phyloP scores from a whole-genome alignment of 2,113 vertebrate genomes.

The Agapornis roseicollis region DNA sequence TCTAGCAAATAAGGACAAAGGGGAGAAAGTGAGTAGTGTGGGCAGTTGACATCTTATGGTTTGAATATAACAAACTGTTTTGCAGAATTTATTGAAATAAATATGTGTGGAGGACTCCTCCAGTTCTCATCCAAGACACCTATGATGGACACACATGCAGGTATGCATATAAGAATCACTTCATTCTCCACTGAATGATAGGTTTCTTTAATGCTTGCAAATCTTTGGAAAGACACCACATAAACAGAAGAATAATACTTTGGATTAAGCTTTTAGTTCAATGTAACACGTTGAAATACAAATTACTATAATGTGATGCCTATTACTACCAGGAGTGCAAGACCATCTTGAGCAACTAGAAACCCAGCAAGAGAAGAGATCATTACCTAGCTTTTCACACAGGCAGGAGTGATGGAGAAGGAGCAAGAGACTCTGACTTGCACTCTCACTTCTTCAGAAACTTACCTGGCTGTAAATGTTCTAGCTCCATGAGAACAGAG shows the following conservation, averaged over 20 bases:
- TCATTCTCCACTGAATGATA: neutral
- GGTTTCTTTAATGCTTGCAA: neutral
- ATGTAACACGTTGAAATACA: neutral
- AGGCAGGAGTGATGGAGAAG: neutral
- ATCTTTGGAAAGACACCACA: neutral
- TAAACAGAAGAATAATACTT: neutral
- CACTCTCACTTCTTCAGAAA: neutral
- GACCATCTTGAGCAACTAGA: neutral
- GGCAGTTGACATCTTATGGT: neutral
- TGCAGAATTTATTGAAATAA: neutral
- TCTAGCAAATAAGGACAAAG: neutral
- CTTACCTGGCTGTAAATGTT: neutral
- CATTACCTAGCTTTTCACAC: neutral
- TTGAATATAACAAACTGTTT: neutral
- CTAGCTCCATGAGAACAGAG: neutral
- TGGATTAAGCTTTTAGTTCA: neutral
- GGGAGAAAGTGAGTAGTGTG: neutral
- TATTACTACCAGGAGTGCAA: neutral
- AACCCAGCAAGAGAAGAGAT: neutral
- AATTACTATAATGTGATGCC: neutral
- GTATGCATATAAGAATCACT: neutral
- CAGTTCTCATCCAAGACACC: neutral
- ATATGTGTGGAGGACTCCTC: accelerated
- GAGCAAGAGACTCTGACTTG: neutral
- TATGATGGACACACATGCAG: neutral